Base-by-base conservation (phyloP, 2,113 vertebrate species). In the Illadopsis cleaveri region DNA sequence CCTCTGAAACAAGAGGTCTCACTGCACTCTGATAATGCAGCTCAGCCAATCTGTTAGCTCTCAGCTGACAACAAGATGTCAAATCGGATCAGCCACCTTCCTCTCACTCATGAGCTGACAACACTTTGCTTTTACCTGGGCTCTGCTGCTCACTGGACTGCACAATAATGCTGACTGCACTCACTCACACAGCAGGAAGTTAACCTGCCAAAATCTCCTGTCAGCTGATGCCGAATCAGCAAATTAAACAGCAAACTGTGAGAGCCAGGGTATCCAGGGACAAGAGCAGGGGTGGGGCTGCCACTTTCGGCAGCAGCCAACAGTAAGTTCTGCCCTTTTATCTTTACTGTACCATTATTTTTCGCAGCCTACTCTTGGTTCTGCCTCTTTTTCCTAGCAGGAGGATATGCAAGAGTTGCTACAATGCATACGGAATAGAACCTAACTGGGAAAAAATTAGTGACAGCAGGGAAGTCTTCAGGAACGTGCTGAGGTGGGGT, bases 401-500 rank as follows among this genome's bases (percentile, higher is more conserved):
- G n/a, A 33, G 77, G 42, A 47, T 8, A 53, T 0, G 0, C 9
- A 35, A 68, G 23, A 25, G 11, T 42, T 83, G 40, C 28, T 79
- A 15, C 10, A 78, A 57, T 7, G 82, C 6, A 48, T 25, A 22
- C 13, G 51, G 30, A 61, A 56, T 16, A 76, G n/a, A 15, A 79
- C 35, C 8, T 40, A 71, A 79, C 7, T 15, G 3, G 3, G 13
- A 16, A 47, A 15, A 14, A 16, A 35, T 0, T 5, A n/a, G 3
- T 2, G 9, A 73, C 23, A 61, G 42, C 40, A 70, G 12, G 28
- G 40, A 65, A 62, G 30, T 12, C 69, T 82, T 71, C 38, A 58
- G 56, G 25, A 88, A 76, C 0, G 0, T 11, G 7, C 11, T 53
- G 42, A 53, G 16, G 13, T n/a, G 33, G 10, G 4, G 0, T 21